phyloP scores from a whole-genome alignment of 1,140 invertebrate genomes.

The Micrasema longulum region DNA sequence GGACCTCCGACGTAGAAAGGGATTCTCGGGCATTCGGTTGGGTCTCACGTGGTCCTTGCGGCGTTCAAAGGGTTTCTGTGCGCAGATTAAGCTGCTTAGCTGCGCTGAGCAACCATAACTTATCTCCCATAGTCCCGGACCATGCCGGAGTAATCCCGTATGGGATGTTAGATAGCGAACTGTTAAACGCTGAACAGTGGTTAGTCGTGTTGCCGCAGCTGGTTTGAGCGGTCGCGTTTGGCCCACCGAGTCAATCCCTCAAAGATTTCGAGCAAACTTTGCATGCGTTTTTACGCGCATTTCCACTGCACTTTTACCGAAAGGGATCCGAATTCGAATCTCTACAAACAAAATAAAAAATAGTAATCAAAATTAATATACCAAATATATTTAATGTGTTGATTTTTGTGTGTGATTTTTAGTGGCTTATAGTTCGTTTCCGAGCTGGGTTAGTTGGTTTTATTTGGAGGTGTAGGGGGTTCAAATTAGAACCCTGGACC shows the following conservation, averaged over 20 bases:
- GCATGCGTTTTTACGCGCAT: background rate
- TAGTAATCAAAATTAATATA: constrained; percentile 24
- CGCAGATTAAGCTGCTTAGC: too few species aligned
- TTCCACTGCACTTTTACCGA: background rate
- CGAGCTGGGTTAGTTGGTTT: background rate
- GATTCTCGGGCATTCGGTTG: too few species aligned
- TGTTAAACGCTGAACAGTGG: too few species aligned
- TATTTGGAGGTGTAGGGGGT: constrained; percentile 13
- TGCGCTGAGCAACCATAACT: too few species aligned
- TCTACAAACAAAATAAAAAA: constrained; percentile 15
- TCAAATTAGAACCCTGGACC: constrained; percentile 25
- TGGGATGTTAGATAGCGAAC: too few species aligned
- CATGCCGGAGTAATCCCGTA: too few species aligned
- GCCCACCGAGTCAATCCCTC: too few species aligned
- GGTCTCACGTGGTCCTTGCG: too few species aligned
- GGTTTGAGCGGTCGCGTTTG: constrained; percentile 13
- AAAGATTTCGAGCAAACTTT: background rate
- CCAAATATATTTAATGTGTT: constrained; percentile 7
- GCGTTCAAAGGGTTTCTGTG: too few species aligned
- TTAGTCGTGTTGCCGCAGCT: constrained; percentile 13
- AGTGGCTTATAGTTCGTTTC: constrained; percentile 5
- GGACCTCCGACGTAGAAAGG: too few species aligned
- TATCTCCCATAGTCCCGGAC: too few species aligned
- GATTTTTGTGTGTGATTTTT: constrained; percentile 13
- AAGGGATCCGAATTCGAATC: background rate